phyloP scores from a whole-genome alignment of 2,113 vertebrate genomes.

The Odobenus rosmarus region DNA sequence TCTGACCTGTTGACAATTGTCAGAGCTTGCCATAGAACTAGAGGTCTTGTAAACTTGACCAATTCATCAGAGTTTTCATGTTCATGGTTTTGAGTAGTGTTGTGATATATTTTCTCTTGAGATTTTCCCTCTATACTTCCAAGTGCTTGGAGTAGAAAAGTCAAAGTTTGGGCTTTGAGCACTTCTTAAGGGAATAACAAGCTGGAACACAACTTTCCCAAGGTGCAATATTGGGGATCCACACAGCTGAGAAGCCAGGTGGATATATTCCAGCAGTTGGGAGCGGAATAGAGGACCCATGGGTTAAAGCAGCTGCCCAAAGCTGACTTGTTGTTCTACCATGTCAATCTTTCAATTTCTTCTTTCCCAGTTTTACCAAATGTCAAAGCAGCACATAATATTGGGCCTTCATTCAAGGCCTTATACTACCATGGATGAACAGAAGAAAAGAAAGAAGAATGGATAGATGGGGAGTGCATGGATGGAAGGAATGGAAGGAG shows the following conservation, averaged over 20 bases:
- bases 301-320: neutral
- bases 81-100: neutral
- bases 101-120: neutral
- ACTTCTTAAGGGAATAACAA: neutral
- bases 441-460: neutral
- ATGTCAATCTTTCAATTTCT: neutral
- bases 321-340: fast-evolving
- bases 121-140: neutral
- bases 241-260: neutral
- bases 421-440: neutral
- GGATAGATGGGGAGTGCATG: neutral
- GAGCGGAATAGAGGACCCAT: neutral
- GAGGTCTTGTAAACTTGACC: neutral
- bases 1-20: neutral
- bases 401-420: neutral
- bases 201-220: neutral
- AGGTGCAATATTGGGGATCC: neutral
- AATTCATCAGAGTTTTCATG: neutral
- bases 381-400: neutral
- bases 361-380: neutral
- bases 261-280: neutral
- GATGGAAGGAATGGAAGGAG: neutral
- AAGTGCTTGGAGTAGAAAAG: neutral
- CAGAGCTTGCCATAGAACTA: neutral
- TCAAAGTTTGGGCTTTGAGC: neutral